Base-by-base conservation (phyloP, 2,888 invertebrate species). In the Fragum sueziense region DNA sequence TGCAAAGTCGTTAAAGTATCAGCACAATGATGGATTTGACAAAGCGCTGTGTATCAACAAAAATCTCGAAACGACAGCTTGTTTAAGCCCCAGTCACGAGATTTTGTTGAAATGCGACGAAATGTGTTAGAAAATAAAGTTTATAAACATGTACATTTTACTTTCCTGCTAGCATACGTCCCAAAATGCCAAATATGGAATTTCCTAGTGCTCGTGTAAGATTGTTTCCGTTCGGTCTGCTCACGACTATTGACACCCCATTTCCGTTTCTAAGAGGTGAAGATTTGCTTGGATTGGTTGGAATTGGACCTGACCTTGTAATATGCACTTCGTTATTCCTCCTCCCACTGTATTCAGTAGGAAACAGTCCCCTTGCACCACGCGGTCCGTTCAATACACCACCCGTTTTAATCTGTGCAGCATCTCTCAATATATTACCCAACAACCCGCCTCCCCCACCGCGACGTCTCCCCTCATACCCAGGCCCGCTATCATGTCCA, bases 341-440 rank as follows among this genome's bases (percentile, higher is more conserved):
- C 11, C n/a, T 25, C 25, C 57, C 11, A 3, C 27, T 11, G 33
- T 61, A 31, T 2, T 33, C 33, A 7, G 33, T 20, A 6, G n/a
- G 20, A 33, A 61, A 33, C n/a, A 61, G 33, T 11, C 61, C n/a
- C n/a, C 33, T 31, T 31, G 33, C 14, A 4, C 31, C 31, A 2
- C n/a, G 33, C 14, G 61, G 61, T 11, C 33, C 33, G 61, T 61
- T 61, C 20, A 31, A 31, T n/a, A 33, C 17, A 11, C 61, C 61
- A 33, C 33, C 33, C 20, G 27, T 31, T n/a, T 33, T 31, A 17
- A 33, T 33, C 20, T 61, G 61, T 2, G n/a, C 61, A 20, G 61
- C 61, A 20, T 29, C 17, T 61, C 61, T 29, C 33, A 61, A n/a
- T 61, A 61, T n/a, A 11, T 61, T 33, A n/a, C 61, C 61, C 33